phyloP scores from a whole-genome alignment of 2,888 invertebrate genomes.

The Oscheius myriophilus region DNA sequence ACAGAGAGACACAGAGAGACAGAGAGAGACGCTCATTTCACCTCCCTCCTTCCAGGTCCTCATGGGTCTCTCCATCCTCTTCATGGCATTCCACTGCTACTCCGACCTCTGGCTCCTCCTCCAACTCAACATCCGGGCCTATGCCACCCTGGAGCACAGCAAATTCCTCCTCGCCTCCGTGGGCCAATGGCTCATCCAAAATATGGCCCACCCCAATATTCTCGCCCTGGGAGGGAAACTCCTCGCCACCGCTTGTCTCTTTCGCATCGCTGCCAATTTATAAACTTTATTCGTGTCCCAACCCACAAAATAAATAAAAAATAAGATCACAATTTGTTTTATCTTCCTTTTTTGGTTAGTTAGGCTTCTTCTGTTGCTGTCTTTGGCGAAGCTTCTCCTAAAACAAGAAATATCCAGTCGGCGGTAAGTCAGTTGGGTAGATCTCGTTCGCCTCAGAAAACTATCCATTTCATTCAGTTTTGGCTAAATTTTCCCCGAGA shows the following conservation, averaged over 20 bases:
- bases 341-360: too few relatives aligned
- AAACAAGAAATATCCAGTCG: too few relatives aligned
- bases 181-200: conserved; percentile 65
- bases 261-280: conserved; percentile 31
- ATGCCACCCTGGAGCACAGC: conserved; percentile 39
- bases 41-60: conserved; percentile 45
- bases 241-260: conserved; percentile 38
- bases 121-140: conserved; percentile 31
- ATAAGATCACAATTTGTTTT: too few relatives aligned
- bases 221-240: conserved; percentile 49
- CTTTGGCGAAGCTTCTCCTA: conserved; percentile 19
- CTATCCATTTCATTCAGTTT: too few relatives aligned
- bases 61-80: conserved; percentile 61
- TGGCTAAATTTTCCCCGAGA: too few relatives aligned
- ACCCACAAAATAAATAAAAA: too few relatives aligned
- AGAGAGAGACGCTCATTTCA: too few relatives aligned
- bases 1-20: too few relatives aligned
- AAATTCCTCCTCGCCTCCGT: conserved; percentile 41
- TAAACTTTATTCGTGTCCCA: neutral
- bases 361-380: conserved; percentile 16
- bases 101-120: conserved; percentile 63
- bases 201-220: conserved; percentile 53
- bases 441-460: too few relatives aligned
- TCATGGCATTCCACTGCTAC: conserved; percentile 64
- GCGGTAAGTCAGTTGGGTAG: too few relatives aligned